Conservation (phyloP, 1,140 invertebrate genomes). For the Melitaea cinxia region DNA sequence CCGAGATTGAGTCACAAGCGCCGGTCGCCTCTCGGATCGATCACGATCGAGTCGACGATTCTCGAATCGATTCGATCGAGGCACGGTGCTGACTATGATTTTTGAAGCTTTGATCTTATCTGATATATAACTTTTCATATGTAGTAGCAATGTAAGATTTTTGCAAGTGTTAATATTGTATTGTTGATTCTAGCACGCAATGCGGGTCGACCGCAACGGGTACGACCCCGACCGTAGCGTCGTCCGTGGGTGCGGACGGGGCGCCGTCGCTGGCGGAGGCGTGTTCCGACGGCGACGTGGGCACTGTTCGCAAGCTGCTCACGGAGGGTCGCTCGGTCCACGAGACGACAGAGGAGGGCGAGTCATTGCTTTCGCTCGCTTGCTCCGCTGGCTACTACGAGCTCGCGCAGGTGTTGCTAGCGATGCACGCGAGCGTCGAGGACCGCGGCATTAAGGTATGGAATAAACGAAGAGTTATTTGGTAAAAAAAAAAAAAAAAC, state of each 20-base stretch:
- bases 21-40: constrained; percentile 52
- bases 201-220: constrained; percentile 71
- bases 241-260: constrained; percentile 64
- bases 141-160: not conserved
- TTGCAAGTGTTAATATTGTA: not conserved
- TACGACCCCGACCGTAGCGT: constrained; percentile 54
- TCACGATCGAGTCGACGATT: constrained; percentile 55
- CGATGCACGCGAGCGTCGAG: constrained; percentile 98
- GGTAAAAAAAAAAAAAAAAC: too few relatives aligned
- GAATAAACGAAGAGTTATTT: not conserved
- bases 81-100: constrained; percentile 59
- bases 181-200: constrained; percentile 51
- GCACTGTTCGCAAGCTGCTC: constrained; percentile 92
- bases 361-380: constrained; percentile 94
- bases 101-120: constrained; percentile 80
- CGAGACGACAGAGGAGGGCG: constrained; percentile 96
- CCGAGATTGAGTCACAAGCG: constrained; percentile 69
- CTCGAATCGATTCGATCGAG: constrained; percentile 61
- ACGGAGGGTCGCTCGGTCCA: constrained; percentile 94
- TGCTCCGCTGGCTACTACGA: constrained; percentile 97
- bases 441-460: constrained; percentile 91
- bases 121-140: constrained; percentile 43
- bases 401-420: constrained; percentile 95
- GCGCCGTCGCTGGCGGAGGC: constrained; percentile 90
- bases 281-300: constrained; percentile 95